Base-by-base conservation (phyloP, 2,113 vertebrate genomes). In the Brachypteracias leptosomus region DNA sequence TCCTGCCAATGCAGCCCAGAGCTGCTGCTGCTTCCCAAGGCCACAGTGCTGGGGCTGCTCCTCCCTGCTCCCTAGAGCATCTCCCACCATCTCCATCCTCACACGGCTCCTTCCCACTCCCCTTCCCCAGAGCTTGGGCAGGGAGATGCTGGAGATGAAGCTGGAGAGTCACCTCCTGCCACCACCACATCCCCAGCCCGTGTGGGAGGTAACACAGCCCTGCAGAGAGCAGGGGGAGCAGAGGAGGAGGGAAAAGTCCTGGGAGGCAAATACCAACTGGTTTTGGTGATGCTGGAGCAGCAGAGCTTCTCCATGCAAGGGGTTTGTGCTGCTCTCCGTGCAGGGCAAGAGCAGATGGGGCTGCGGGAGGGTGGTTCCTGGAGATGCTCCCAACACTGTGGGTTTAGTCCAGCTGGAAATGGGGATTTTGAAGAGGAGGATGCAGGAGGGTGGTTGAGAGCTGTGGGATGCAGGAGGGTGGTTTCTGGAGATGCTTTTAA, bases 311-410 rank as follows among this genome's bases (percentile, higher is more conserved):
- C 38, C 4, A 2, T 8, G 29, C 4, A 1, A 29, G 55, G 66
- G 49, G 18, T 36, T 55, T 7, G 28, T 6, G 44, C 1, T 1
- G 25, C 4, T 75, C 18, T 21, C 52, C 6, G 0, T 0, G 8
- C 78, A 11, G 49, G 13, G 25, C 16, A 9, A 5, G 44, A 42
- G 73, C 49, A 25, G 67, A 3, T 1, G 9, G 35, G 11, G 29
- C 8, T 1, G 54, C 54, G 19, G 31, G 29, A 54, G 52, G 52
- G 25, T 14, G 24, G 42, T 15, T 42, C 15, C 42, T 42, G 42
- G 42, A 42, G 42, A 42, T 42, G 42, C 42, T 15, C 15, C 42
- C 42, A 42, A 42, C 42, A 42, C 42, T 15, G 42, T 42, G 42
- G 42, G 42, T 42, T 42, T 42, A 42, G 42, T 42, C 42, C 42